phyloP scores from a whole-genome alignment of 1,140 invertebrate species.

The Bombyx mandarina region DNA sequence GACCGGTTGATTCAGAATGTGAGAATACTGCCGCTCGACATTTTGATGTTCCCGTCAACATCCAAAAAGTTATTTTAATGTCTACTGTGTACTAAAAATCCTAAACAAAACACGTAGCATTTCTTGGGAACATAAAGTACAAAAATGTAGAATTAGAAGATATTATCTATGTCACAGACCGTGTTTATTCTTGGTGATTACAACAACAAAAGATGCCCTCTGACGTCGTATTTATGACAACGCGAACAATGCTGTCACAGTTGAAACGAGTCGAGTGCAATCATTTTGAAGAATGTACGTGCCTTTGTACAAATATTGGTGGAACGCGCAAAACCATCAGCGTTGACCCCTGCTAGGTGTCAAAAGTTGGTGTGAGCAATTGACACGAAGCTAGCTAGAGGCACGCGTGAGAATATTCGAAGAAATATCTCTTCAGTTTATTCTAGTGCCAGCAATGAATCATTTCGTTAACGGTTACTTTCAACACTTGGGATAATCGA shows the following conservation, averaged over 20 bases:
- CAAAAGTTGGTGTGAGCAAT: conserved; percentile 49
- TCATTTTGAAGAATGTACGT: conserved; percentile 22
- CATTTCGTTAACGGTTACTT: conserved; percentile 59
- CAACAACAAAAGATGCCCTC: too few species aligned
- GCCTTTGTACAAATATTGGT: conserved; percentile 43
- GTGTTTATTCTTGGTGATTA: too few species aligned
- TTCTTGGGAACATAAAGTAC: too few species aligned
- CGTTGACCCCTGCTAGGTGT: conserved; percentile 57
- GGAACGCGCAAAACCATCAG: conserved; percentile 33
- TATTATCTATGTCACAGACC: too few species aligned
- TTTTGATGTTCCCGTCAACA: conserved; percentile 30
- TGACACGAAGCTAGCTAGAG: conserved; percentile 39
- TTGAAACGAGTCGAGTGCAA: conserved; percentile 15
- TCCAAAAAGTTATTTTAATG: conserved; percentile 35
- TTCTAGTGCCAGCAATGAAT: conserved; percentile 61
- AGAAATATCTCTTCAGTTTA: conserved; percentile 58
- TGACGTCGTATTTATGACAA: conserved; percentile 5
- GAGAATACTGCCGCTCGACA: conserved; percentile 34
- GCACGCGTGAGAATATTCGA: conserved; percentile 64
- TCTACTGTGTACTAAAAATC: conserved; percentile 1
- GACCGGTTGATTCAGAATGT: conserved; percentile 34
- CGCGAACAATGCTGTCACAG: conserved; percentile 17
- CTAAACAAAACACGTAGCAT: too few species aligned
- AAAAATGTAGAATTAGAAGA: too few species aligned
- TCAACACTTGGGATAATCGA: conserved; percentile 40